Conservation (phyloP, 2,888 invertebrate species). For the Phoenoteleia sp. region DNA sequence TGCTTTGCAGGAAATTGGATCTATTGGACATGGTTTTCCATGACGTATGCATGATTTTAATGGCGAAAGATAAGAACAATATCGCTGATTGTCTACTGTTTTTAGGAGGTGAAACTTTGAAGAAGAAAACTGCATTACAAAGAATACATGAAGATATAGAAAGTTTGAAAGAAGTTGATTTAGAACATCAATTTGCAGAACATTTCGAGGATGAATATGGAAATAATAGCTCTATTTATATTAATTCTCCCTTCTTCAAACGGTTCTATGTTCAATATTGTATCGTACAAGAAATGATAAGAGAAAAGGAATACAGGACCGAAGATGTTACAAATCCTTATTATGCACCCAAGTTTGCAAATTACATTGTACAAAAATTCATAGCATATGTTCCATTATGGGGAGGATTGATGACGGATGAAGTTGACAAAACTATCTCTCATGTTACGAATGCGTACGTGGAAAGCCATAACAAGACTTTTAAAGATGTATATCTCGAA, state of each 20-base stretch:
- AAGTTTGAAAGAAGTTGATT: constrained; percentile 12
- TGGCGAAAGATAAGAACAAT: constrained; percentile 14
- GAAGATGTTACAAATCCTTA: background rate
- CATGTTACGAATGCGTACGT: constrained; percentile 69
- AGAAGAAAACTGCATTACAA: background rate
- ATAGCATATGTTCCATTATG: constrained; percentile 65
- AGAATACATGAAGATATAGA: constrained; percentile 36
- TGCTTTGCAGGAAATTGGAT: constrained; percentile 40
- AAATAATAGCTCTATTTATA: constrained; percentile 29
- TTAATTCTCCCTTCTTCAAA: constrained; percentile 56
- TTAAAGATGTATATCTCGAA: constrained; percentile 2
- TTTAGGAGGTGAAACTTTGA: constrained; percentile 17
- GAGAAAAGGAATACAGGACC: background rate
- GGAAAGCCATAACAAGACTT: constrained; percentile 39
- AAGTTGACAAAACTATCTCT: constrained; percentile 51
- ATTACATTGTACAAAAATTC: constrained; percentile 48
- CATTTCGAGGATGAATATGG: background rate
- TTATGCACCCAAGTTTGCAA: constrained; percentile 39
- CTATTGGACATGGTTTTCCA: constrained; percentile 53
- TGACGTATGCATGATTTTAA: constrained; percentile 29
- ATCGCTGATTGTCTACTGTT: constrained; percentile 1
- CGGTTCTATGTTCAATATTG: background rate
- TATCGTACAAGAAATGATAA: background rate
- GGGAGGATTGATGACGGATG: constrained; percentile 48
- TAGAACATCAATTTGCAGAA: background rate